Evolutionary conservation across 1,140 invertebrate species (phyloP).

Genomic region (Heliconius eleuchia): DNA sequence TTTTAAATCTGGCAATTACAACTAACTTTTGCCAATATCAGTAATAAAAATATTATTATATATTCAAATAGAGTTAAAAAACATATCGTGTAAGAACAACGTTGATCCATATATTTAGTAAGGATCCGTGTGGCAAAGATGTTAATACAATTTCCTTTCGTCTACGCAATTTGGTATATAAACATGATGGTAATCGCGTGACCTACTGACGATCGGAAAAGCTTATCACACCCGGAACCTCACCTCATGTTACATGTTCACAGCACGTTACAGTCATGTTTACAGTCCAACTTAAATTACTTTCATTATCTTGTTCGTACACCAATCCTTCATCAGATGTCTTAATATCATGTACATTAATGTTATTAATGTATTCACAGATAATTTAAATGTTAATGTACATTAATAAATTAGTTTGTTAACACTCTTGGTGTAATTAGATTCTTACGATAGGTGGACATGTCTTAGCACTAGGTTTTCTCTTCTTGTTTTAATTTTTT

Average conservation of each 20-base stretch:
- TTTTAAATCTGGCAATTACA: no score
- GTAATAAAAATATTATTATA: no score
- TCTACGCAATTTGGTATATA: conserved; percentile 16
- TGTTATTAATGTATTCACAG: neutral
- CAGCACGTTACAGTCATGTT: conserved; percentile 49
- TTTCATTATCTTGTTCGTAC: conserved; percentile 32
- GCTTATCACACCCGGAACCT: conserved; percentile 44
- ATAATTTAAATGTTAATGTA: no score
- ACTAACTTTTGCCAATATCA: no score
- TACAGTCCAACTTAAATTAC: conserved; percentile 42
- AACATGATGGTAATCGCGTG: conserved; percentile 46
- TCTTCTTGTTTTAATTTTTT: no score
- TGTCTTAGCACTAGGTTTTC: no score
- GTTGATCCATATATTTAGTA: no score
- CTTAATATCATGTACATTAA: neutral
- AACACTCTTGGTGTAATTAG: no score
- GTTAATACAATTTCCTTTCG: conserved; percentile 14
- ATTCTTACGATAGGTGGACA: no score
- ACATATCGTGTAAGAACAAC: no score
- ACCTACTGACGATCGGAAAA: conserved; percentile 51
- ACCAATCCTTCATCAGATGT: neutral
- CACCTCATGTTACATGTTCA: conserved; percentile 47
- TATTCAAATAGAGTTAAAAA: no score
- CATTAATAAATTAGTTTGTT: no score
- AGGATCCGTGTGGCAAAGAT: neutral